Evolutionary conservation across 1,140 invertebrate genomes (phyloP), one percentile per base, ranked within the genome.

Genomic region (Micrasema minimum): DNA sequence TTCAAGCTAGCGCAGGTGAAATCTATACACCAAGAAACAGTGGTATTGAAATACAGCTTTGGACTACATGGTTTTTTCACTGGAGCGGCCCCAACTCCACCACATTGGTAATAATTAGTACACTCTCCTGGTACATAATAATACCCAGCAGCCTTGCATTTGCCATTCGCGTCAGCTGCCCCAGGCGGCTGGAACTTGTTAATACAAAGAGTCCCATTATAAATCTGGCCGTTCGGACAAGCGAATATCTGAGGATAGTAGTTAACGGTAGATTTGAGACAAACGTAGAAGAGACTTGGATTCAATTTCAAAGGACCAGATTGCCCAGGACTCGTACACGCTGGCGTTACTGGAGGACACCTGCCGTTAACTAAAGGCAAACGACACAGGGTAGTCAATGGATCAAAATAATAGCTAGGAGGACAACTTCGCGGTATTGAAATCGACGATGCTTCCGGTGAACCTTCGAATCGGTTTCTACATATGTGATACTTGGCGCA

Each of bases 401-500:
- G 46, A 41, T 74, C 59, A 26, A 41, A 74, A 12, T 48, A 57
- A 16, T 26, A 71, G 11, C 69, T 65, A 11, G 45, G 10, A 0
- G 5, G 12, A 22, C 72, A 74, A 11, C 26, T 59, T 16, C 23
- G 7, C 16, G 10, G 10, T 26, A 31, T 45, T 9, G 69, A 43
- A 26, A 26, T 22, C 5, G 38, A 22, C 9, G 53, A 16, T n/a
- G 41, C 46, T 26, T 55, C 18, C 12, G 10, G 9, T 0, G 46
- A 18, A 4, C 37, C 11, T 22, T 35, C 37, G 16, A 16, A n/a
- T 35, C 11, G 35, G 65, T 79, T 78, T 18, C 78, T 77, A 62
- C 82, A 83, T 73, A 82, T 80, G 65, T 83, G 80, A 62, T 81
- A 83, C 57, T 78, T 77, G 61, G 80, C 79, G 59, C 82, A 83